Evolutionary conservation across 2,888 invertebrate species (phyloP), one percentile per base, ranked within the genome.

Genomic region (Ernsta delagoae): DNA sequence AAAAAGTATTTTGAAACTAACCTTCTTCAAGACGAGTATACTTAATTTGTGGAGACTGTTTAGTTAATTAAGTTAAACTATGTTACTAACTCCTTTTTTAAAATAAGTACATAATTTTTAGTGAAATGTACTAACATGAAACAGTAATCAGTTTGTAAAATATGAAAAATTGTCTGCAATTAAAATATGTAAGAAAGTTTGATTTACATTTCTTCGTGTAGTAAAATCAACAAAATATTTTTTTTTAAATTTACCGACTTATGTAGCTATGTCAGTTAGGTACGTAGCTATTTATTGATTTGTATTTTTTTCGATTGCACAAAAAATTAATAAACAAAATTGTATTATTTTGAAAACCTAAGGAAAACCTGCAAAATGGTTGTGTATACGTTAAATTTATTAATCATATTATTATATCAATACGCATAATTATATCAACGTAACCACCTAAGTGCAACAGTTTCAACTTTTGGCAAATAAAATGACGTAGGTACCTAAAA

Each of bases 21-120:
- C 62, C 24, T 41, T 54, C 54, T 66, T 53, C 43, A 62, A 62
- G 61, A 70, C 71, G 71, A 70, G 73, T 75, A 77, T 75, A 84
- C 83, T 85, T 85, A 85, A 86, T 82, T 80, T 78, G 74, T 80
- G 81, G 85, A 86, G 86, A 86, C 86, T 86, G 86, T 80, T 86
- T 24, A 85, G 84, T 66, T 74, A 56, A 63, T 65, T 81, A 82
- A 81, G 80, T 73, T 78, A 72, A 64, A 53, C 34, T 34, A 34
- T 61, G 8, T 54, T 59, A 59, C 12, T 59, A 59, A 39, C 54
- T 43, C 6, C 60, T 60, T 54, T 53, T 53, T 66, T 66, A 43
- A 16, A 60, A 43, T 63, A 64, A 41, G 67, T 71, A 75, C 41
- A 72, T 70, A 34, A 43, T 43, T 70, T 72, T 63, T 74, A 74